phyloP scores from a whole-genome alignment of 2,888 invertebrate genomes.

The Myopa testacea region DNA sequence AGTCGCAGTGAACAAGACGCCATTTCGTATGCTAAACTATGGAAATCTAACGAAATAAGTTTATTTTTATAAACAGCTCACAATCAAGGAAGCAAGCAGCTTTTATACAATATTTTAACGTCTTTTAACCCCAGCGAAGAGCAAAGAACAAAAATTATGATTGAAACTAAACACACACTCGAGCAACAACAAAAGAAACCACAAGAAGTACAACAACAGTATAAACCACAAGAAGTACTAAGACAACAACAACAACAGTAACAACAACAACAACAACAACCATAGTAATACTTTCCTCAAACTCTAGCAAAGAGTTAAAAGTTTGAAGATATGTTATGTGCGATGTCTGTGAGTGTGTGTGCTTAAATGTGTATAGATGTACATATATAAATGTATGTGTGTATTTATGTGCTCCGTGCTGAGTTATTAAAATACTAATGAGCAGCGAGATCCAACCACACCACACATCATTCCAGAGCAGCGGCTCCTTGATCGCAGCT shows the following conservation, averaged over 20 bases:
- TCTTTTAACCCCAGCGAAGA: neutral
- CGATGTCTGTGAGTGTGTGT: neutral
- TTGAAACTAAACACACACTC: neutral
- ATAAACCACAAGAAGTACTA: neutral
- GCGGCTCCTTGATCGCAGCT: slow-evolving; percentile 9
- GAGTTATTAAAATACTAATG: slow-evolving; percentile 35
- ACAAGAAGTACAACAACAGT: neutral
- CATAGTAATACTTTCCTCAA: neutral
- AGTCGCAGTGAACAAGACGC: too few species aligned
- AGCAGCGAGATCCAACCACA: slow-evolving; percentile 6
- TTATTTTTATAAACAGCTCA: slow-evolving; percentile 3
- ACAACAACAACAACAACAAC: neutral
- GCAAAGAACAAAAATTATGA: neutral
- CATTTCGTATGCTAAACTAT: neutral
- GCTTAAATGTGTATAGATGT: neutral
- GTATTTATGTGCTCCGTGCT: neutral
- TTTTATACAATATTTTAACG: neutral
- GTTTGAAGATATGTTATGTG: too few species aligned
- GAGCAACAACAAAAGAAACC: slow-evolving; percentile 11
- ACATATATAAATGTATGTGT: neutral
- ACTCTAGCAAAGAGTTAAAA: neutral
- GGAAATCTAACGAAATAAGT: neutral
- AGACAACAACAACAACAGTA: neutral
- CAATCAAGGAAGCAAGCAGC: neutral
- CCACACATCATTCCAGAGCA: neutral